Base-by-base conservation (phyloP, 2,113 vertebrate species). In the Corythaeola cristata region DNA sequence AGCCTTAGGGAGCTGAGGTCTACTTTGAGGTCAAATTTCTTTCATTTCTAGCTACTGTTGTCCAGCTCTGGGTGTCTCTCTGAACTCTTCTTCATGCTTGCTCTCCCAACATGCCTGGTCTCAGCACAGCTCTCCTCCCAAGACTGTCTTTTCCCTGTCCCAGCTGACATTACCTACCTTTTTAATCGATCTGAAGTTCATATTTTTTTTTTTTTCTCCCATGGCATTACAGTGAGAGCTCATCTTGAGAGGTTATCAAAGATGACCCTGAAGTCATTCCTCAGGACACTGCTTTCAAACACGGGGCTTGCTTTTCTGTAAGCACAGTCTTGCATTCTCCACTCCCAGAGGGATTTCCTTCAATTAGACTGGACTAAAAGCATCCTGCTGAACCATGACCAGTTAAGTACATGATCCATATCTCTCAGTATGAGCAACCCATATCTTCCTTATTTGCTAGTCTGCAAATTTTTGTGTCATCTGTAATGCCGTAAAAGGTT, bases 331-430 rank as follows among this genome's bases (percentile, higher is more conserved):
- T 63, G 20, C 71, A 85, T 85, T 85, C 88, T 88, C 79, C 67
- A 30, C 35, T 91, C 93, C 95, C 93, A 63, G 45, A 88, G 74
- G 91, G 71, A 91, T 90, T 94, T 74, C 63, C 67, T 94, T 93
- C 93, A 79, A 73, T 94, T 95, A 89, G 89, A 71, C 93, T 58
- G 69, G 74, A 64, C 89, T 96, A 96, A 96, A 96, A 95, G 96
- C 96, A 89, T 94, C 87, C 77, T 90, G 45, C 84, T 93, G 80
- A 96, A 94, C 81, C 96, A 89, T 55, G 93, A 95, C 89, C 91
- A 89, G 87, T 69, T 88, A 94, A 96, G 73, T 73, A 91, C 77
- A 56, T 6, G n/a, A 94, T 96, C 90, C 78, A 91, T 96, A 96
- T 83, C 72, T 93, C 88, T 93, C 88, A 69, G 39, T 66, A 41